Evolutionary conservation across 2,113 vertebrate species (phyloP).

Genomic region (Struthidea cinerea): DNA sequence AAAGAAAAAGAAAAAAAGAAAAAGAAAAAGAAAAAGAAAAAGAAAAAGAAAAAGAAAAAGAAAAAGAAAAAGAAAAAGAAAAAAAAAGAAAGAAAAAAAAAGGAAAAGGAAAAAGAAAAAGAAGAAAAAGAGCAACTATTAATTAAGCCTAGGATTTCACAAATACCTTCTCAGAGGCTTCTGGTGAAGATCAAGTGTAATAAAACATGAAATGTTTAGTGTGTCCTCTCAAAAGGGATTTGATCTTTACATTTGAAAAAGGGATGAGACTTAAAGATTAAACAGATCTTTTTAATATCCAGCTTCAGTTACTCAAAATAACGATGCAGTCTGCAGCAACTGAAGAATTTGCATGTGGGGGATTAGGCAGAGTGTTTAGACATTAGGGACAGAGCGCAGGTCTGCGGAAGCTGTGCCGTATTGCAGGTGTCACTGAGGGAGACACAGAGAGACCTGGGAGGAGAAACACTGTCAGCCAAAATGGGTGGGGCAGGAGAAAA

Average conservation of each 20-base stretch:
- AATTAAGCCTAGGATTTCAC: not conserved
- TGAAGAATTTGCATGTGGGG: not conserved
- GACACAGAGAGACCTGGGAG: not conserved
- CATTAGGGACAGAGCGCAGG: not conserved
- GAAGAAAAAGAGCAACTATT: not conserved
- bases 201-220: constrained; percentile 31
- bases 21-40: not conserved
- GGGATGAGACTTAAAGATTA: constrained; percentile 3
- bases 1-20: not conserved
- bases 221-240: constrained; percentile 23
- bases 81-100: not conserved
- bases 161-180: not conserved
- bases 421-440: not conserved
- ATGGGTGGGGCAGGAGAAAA: not conserved
- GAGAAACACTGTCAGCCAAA: not conserved
- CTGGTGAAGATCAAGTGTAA: not conserved
- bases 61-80: not conserved
- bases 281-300: constrained; percentile 16
- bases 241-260: constrained; percentile 33
- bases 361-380: not conserved
- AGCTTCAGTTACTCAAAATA: not conserved
- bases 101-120: fast-evolving
- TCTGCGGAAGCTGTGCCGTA: not conserved
- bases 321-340: not conserved
- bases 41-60: not conserved